A percentile compares a stretch with the other conserved stretches of the same genome.
These are phyloP conservation scores for Drosophila albomicans DNA, from an alignment of 1,140 invertebrate species.

Conservation along the genomic window DNA sequence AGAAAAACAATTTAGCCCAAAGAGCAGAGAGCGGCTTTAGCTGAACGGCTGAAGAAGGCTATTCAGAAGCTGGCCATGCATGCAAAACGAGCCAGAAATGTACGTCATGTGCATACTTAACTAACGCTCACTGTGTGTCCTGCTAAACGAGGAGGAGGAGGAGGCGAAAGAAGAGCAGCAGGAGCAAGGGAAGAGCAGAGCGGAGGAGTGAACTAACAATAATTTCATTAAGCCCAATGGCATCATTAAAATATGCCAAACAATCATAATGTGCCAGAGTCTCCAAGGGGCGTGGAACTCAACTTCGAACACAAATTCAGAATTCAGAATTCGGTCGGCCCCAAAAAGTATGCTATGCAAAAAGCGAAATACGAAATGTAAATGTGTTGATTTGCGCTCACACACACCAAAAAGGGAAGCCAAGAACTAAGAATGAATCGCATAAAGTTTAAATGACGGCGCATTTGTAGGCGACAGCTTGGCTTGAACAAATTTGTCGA, in stretches of 20 bases:
- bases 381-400: slow-evolving; percentile 37
- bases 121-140: slow-evolving; percentile 9
- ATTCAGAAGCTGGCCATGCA: slow-evolving; percentile 51
- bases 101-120: slow-evolving; percentile 69
- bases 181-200: background rate
- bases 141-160: background rate
- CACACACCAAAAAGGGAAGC: background rate
- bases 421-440: slow-evolving; percentile 5
- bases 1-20: slow-evolving; percentile 37
- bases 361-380: slow-evolving; percentile 19
- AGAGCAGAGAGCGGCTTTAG: slow-evolving; percentile 4
- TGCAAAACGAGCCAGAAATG: slow-evolving; percentile 55
- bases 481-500: slow-evolving; percentile 35
- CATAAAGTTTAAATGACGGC: slow-evolving; percentile 40
- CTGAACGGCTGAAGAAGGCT: background rate
- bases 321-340: too few species aligned
- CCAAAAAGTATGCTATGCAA: slow-evolving; percentile 36
- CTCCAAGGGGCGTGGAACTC: slow-evolving; percentile 11
- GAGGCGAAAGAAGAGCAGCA: too few species aligned
- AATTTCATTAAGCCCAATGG: slow-evolving; percentile 84
- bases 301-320: background rate
- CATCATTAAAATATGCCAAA: slow-evolving; percentile 84
- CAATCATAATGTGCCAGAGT: slow-evolving; percentile 70
- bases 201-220: slow-evolving; percentile 60
- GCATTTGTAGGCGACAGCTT: slow-evolving; percentile 50